Base-by-base conservation (phyloP, 2,113 vertebrate genomes). In the Mohoua ochrocephala region DNA sequence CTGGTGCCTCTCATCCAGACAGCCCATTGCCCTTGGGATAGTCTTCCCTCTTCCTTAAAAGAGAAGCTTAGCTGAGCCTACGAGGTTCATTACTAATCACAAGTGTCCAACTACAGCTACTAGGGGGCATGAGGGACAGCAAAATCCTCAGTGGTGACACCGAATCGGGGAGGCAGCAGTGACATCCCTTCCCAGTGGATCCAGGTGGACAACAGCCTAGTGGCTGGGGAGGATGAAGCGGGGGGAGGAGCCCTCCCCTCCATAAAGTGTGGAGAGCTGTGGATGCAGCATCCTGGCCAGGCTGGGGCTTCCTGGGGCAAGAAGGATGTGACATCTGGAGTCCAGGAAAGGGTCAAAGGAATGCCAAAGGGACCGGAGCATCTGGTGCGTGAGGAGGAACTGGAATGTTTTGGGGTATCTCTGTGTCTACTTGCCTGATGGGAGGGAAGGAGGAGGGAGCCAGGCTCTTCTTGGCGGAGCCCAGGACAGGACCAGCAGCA, bases 381-480 rank as follows among this genome's bases (percentile, higher is more conserved):
- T 10, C 65, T 31, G 45, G 21, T 14, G 21, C 7, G 0, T 0
- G 42, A 39, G 42, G 17, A 65, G 21, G 30, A 4, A 4, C 13
- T 18, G 86, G 27, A 16, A 5, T 24, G 11, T 9, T 42, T 35
- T 28, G 33, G 2, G 27, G 7, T 6, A 1, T 20, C 35, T 8
- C 0, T 3, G 28, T 41, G 31, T 4, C 0, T 0, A 6, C 1
- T 3, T 30, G 7, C 20, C 53, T 15, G 7, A 9, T 4, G 39
- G 64, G 30, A 47, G 31, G n/a, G 53, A 28, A 13, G 33, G 39
- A 56, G 57, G 28, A 63, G 3, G 10, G 33, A 65, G 54, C 26
- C 27, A 4, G 26, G n/a, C 28, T 60, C 23, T 52, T 44, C 42
- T 57, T 67, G 31, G 22, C 3, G 41, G 7, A 54, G 22, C 19